These are phyloP conservation scores for Macropus fuliginosus DNA, from an alignment of 2,797 vertebrate genomes.

Conservation along the genomic window DNA sequence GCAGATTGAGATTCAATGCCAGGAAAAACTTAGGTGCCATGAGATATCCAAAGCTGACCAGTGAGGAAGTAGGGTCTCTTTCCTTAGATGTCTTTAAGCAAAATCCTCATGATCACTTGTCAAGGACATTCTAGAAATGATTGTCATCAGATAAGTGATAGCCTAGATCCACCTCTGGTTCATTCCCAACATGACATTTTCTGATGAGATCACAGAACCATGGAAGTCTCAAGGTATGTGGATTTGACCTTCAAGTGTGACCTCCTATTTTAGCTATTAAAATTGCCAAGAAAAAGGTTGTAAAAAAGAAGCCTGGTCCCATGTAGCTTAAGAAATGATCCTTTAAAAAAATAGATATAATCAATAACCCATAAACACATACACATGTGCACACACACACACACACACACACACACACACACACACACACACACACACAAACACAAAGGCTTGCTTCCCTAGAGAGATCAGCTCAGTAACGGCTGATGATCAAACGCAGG, in stretches of 20 bases:
- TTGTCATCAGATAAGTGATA: neutral
- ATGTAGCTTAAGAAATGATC: neutral
- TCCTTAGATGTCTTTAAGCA: neutral
- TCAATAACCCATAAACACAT: neutral
- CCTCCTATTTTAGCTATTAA: constrained; percentile 10
- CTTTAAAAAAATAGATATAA: neutral
- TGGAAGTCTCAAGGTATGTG: neutral
- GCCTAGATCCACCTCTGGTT: neutral
- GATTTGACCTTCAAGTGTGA: neutral
- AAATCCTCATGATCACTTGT: neutral
- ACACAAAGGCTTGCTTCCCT: neutral
- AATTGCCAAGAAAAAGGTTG: neutral
- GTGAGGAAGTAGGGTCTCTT: neutral
- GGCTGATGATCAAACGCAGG: constrained; percentile 62
- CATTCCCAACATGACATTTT: neutral
- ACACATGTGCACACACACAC: too few species aligned
- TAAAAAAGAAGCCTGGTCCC: neutral
- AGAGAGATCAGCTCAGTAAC: constrained; percentile 8
- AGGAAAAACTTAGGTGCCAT: neutral
- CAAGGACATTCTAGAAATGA: neutral
- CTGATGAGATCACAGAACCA: neutral
- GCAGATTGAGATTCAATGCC: neutral
- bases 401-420: too few species aligned
- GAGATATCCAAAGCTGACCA: neutral
- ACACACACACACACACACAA: neutral